These are phyloP conservation scores for Scleropages formosus DNA, from an alignment of 2,797 vertebrate species.

Conservation along the genomic window DNA sequence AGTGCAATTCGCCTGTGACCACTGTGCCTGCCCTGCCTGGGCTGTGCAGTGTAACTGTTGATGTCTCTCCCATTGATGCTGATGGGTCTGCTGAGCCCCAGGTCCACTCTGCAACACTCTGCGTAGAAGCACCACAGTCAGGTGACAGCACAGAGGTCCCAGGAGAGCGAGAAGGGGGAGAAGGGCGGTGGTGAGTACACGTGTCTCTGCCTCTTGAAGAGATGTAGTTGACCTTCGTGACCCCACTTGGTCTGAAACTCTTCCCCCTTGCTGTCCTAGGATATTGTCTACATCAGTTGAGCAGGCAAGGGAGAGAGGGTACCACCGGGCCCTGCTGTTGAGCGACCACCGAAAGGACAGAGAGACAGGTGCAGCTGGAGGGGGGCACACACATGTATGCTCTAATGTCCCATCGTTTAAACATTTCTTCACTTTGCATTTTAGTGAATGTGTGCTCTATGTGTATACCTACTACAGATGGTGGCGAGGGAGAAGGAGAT, in stretches of 20 bases:
- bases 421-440: no score
- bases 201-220: not conserved
- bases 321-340: constrained; percentile 87
- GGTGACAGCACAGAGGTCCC: constrained; percentile 58
- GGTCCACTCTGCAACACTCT: constrained; percentile 25
- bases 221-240: not conserved
- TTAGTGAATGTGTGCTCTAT: not conserved
- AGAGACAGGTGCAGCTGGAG: constrained; percentile 52
- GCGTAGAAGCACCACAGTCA: constrained; percentile 52
- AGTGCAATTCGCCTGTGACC: constrained; percentile 80
- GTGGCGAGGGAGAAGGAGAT: constrained; percentile 78
- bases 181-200: constrained; percentile 66
- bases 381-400: not conserved
- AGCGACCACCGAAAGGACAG: constrained; percentile 88
- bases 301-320: constrained; percentile 90
- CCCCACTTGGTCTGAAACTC: not conserved
- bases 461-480: constrained; percentile 52
- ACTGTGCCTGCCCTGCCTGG: constrained; percentile 52
- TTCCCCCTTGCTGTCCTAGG: constrained; percentile 59
- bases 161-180: constrained; percentile 66
- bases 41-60: constrained; percentile 39
- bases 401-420: not conserved
- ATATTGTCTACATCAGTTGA: constrained; percentile 94
- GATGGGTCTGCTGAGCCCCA: constrained; percentile 56
- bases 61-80: constrained; percentile 56